Base-by-base conservation (phyloP, 2,113 vertebrate species). In the Nibea albiflora region DNA sequence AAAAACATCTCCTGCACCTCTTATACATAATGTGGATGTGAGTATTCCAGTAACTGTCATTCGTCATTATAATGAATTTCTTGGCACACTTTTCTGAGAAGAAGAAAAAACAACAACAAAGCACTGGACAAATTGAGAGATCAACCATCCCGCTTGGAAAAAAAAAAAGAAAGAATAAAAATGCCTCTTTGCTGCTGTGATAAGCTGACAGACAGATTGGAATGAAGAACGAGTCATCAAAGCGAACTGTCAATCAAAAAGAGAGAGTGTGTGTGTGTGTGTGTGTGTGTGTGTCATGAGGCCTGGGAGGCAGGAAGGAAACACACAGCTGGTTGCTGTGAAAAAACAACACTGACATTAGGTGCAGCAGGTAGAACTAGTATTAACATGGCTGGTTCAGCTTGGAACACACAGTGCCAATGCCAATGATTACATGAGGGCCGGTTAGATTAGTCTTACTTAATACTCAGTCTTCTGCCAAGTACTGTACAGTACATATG, bases 241-340 rank as follows among this genome's bases (percentile, higher is more conserved):
- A 93, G 90, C 61, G 3, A 62, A 58, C 58, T 81, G 90, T 91
- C 90, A 89, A 60, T 91, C 88, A 86, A n/a, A 85, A 50, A 42
- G 69, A 14, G 42, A 11, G 60, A 22, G 22, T 74, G 80, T 57
- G 31, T 31, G 31, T 31, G 31, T 31, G 76, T 83, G 78, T 83
- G 35, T 35, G 1, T 35, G 35, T 35, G 7, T 35, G 35, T 39
- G 78, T 83, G 7, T 35, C 70, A 83, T 80, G 58, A 89, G 74
- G 86, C 73, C 85, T 73, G 72, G 71, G 84, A 87, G 92, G 73
- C 79, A 85, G 73, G 84, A 90, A 93, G 88, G 80, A 94, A 90
- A 72, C 77, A 72, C 85, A 89, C 90, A 95, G 93, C 90, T 94
- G 93, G 89, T 82, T 15, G 17, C 50, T 66, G 69, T 75, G 88